These are phyloP conservation scores for Martes martes DNA, from an alignment of 2,113 vertebrate species.

Conservation along the genomic window DNA sequence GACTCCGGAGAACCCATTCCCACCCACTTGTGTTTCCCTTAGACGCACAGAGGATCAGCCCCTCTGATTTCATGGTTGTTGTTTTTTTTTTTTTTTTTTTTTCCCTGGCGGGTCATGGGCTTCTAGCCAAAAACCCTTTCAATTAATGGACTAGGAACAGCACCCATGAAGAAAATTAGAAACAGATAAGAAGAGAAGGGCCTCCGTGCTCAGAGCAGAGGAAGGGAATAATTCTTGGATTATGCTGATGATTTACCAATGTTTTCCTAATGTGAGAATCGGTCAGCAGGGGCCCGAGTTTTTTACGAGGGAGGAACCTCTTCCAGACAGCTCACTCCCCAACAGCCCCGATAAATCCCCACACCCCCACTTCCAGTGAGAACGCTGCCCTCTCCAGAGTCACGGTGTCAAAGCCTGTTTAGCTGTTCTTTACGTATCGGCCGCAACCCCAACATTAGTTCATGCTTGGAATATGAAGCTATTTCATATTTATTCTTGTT, in stretches of 20 bases:
- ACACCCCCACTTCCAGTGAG: conserved; percentile 52
- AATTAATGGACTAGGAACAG: conserved; percentile 30
- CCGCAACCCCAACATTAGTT: conserved; percentile 64
- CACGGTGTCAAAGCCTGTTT: conserved; percentile 34
- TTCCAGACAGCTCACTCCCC: conserved; percentile 4
- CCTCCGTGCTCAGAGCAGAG: background rate
- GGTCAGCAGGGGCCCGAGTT: conserved; percentile 1
- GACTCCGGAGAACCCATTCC: background rate
- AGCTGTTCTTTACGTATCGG: conserved; percentile 59
- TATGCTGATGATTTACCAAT: conserved; percentile 52
- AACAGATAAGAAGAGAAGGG: conserved; percentile 34
- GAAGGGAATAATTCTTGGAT: background rate
- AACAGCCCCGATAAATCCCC: conserved; percentile 14
- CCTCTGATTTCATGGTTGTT: background rate
- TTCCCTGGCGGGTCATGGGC: background rate
- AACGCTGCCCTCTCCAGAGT: background rate
- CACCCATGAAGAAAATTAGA: conserved; percentile 62
- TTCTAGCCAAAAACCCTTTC: conserved; percentile 44
- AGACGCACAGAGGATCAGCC: background rate
- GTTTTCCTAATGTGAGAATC: conserved; percentile 60
- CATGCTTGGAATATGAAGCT: conserved; percentile 75
- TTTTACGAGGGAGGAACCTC: conserved; percentile 50
- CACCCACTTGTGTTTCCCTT: background rate
- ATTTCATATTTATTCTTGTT: conserved; percentile 78
- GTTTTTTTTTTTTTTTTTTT: no score